phyloP scores from a whole-genome alignment of 2,113 vertebrate species.

The Tachysurus fulvidraco region DNA sequence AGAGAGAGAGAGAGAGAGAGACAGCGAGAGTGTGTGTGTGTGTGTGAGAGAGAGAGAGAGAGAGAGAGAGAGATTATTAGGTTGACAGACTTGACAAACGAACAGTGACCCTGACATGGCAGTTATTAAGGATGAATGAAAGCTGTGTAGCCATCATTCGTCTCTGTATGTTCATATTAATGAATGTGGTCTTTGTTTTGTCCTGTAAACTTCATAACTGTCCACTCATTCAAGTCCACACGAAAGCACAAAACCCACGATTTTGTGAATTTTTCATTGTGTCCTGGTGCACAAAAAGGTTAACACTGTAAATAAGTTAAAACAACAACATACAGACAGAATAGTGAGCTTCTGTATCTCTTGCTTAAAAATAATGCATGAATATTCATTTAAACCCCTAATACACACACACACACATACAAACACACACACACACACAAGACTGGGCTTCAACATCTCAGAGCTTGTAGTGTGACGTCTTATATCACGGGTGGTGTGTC shows the following conservation, averaged over 20 bases:
- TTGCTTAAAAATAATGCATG: background rate
- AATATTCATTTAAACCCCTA: background rate
- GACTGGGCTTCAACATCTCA: background rate
- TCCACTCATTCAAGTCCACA: background rate
- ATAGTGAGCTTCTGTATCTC: background rate
- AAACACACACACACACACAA: background rate
- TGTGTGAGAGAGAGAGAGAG: too few relatives aligned
- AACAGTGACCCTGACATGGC: background rate
- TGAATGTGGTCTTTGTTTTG: constrained; percentile 7
- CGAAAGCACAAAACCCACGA: background rate
- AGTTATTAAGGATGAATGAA: background rate
- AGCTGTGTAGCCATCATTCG: background rate
- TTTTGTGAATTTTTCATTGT: background rate
- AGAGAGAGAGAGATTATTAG: too few relatives aligned
- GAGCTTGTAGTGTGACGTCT: constrained; percentile 3
- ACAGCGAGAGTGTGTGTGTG: too few relatives aligned
- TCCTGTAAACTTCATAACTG: background rate
- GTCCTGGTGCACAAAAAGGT: background rate
- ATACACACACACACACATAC: background rate
- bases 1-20: too few relatives aligned
- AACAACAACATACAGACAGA: background rate
- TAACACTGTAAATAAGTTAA: background rate
- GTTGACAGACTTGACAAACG: too few relatives aligned
- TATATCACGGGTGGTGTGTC: constrained; percentile 3
- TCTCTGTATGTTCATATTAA: background rate